phyloP scores from a whole-genome alignment of 2,113 vertebrate genomes.

The Myrmecophaga tridactyla region DNA sequence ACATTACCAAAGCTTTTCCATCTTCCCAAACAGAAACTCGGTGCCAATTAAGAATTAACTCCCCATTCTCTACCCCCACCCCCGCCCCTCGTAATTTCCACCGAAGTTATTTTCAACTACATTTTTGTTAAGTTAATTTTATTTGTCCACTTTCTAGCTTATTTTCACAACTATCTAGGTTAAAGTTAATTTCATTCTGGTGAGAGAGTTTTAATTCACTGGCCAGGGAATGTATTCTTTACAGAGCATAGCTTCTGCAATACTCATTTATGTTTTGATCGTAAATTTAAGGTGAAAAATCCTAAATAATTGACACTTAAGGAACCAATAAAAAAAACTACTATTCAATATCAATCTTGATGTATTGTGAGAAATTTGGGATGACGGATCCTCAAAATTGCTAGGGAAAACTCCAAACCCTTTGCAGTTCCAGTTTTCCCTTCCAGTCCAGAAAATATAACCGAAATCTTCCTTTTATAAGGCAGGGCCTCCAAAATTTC shows the following conservation, averaged over 20 bases:
- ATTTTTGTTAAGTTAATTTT: neutral
- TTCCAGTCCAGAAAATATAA: neutral
- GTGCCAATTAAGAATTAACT: too few relatives aligned
- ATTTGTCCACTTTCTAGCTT: neutral
- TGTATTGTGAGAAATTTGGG: neutral
- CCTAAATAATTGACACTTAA: neutral
- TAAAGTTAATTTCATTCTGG: neutral
- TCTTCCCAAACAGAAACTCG: too few relatives aligned
- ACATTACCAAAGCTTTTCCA: too few relatives aligned
- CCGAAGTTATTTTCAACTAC: neutral
- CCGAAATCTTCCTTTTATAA: neutral
- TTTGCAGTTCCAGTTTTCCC: neutral
- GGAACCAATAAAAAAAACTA: too few relatives aligned
- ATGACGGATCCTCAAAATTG: accelerated
- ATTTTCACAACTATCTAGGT: neutral
- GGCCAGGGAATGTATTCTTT: slow-evolving; percentile 27
- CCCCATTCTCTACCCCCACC: too few relatives aligned
- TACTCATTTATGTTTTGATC: neutral
- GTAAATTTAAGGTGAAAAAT: neutral
- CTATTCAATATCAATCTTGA: neutral
- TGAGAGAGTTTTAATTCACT: neutral
- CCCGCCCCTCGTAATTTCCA: neutral
- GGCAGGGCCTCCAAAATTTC: neutral
- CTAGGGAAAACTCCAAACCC: neutral
- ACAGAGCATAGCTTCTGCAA: neutral